phyloP scores from a whole-genome alignment of 92 coral and sea anemone genomes.

The Palythoa heliodiscus region DNA sequence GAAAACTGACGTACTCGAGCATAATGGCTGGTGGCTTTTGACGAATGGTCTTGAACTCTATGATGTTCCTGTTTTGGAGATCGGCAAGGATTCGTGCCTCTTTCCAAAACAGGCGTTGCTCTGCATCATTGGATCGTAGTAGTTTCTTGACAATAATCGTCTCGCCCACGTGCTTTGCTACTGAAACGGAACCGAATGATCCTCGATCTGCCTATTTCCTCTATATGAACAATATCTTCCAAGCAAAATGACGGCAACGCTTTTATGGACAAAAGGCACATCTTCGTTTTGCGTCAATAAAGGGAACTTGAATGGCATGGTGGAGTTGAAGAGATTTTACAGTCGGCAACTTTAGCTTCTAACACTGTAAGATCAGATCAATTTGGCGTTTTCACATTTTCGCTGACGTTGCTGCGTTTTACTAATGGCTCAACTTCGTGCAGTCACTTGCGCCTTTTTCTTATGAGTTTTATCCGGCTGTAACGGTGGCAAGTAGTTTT shows the following conservation, averaged over 20 bases:
- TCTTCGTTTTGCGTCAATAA: neutral
- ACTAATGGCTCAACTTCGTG: too few relatives aligned
- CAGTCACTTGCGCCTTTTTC: conserved; percentile 1
- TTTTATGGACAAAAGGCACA: neutral
- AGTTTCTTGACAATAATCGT: conserved; percentile 49
- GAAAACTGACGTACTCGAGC: conserved; percentile 47
- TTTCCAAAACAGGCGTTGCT: conserved; percentile 42
- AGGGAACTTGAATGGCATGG: conserved; percentile 43
- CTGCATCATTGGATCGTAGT: conserved; percentile 34
- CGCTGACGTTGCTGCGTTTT: neutral
- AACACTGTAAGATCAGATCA: conserved; percentile 4
- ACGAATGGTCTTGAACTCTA: conserved; percentile 48
- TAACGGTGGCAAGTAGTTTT: conserved; percentile 7
- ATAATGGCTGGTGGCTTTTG: conserved; percentile 39
- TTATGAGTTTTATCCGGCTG: neutral
- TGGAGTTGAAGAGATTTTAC: conserved; percentile 16
- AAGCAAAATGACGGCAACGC: conserved; percentile 45
- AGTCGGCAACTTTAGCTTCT: conserved; percentile 1
- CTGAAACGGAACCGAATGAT: conserved; percentile 52
- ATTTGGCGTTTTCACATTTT: neutral
- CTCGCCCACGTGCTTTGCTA: conserved; percentile 29
- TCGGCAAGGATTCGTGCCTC: conserved; percentile 45
- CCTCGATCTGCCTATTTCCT: conserved; percentile 60
- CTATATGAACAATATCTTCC: conserved; percentile 44
- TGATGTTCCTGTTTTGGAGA: conserved; percentile 37